A percentile compares a stretch with the other conserved stretches of the same genome.
phyloP scores from a whole-genome alignment of 2,888 invertebrate species.

The Papilio demoleus region DNA sequence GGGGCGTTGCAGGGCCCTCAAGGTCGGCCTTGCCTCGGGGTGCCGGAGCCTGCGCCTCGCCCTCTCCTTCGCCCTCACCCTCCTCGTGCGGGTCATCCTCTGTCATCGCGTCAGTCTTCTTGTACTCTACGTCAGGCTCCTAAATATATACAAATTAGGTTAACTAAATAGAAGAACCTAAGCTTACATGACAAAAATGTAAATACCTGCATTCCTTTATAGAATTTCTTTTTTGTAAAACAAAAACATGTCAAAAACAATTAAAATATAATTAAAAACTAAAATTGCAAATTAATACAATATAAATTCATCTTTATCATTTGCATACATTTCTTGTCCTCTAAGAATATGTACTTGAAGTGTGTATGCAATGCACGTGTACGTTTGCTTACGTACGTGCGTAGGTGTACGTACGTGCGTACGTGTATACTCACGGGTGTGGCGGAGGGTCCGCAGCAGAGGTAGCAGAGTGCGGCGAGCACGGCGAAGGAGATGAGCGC shows the following conservation, averaged over 20 bases:
- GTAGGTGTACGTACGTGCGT: background rate
- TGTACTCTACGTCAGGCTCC: slow-evolving; percentile 77
- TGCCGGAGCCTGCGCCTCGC: slow-evolving; percentile 52
- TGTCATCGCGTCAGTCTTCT: slow-evolving; percentile 88
- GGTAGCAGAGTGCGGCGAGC: slow-evolving; percentile 90
- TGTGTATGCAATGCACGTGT: too few relatives aligned
- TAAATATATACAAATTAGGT: slow-evolving; percentile 49
- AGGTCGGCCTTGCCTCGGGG: slow-evolving; percentile 59
- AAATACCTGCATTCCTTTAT: too few relatives aligned
- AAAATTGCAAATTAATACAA: too few relatives aligned
- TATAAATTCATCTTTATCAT: too few relatives aligned
- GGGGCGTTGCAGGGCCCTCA: slow-evolving; percentile 48
- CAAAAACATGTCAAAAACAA: too few relatives aligned
- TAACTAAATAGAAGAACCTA: too few relatives aligned
- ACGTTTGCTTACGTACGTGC: too few relatives aligned
- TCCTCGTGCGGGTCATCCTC: slow-evolving; percentile 84
- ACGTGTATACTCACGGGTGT: slow-evolving; percentile 78
- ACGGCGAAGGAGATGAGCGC: slow-evolving; percentile 90
- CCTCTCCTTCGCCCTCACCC: slow-evolving; percentile 64
- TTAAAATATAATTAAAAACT: too few relatives aligned
- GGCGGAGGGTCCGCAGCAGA: slow-evolving; percentile 86
- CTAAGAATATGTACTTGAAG: too few relatives aligned
- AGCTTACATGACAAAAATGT: too few relatives aligned
- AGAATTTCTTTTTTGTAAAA: too few relatives aligned
- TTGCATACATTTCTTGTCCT: too few relatives aligned